Evolutionary conservation across 2,797 vertebrate species (phyloP).

Genomic region (Adrianichthys oophorus): DNA sequence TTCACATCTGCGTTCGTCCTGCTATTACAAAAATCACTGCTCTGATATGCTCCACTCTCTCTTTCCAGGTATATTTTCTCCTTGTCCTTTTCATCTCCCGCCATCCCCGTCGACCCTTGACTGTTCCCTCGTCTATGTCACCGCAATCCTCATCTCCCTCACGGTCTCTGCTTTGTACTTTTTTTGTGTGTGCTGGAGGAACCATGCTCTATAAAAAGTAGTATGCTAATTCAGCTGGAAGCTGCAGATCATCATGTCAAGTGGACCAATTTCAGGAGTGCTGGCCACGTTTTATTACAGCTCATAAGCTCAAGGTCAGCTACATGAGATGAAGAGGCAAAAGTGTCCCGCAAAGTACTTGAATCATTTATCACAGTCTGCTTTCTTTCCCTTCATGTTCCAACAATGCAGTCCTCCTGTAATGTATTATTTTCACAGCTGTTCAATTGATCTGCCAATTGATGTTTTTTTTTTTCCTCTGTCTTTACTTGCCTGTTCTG

Average conservation of each 20-base stretch:
- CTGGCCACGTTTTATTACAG: slow-evolving; percentile 79
- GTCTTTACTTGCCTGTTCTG: too few relatives aligned
- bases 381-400: slow-evolving; percentile 29
- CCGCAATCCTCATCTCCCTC: slow-evolving; percentile 49
- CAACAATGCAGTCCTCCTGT: slow-evolving; percentile 15
- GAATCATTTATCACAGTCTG: slow-evolving; percentile 73
- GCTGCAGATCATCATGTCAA: slow-evolving; percentile 62
- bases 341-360: slow-evolving; percentile 51
- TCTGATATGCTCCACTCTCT: slow-evolving; percentile 32
- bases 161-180: slow-evolving; percentile 25
- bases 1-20: slow-evolving; percentile 35
- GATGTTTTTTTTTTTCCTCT: not conserved
- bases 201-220: slow-evolving; percentile 54
- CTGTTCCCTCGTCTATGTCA: slow-evolving; percentile 48
- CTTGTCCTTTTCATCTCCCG: slow-evolving; percentile 16
- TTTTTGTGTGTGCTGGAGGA: slow-evolving; percentile 60
- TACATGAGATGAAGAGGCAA: slow-evolving; percentile 72
- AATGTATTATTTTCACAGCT: slow-evolving; percentile 43
- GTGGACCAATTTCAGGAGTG: slow-evolving; percentile 79
- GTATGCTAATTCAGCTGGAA: slow-evolving; percentile 66
- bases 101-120: slow-evolving; percentile 47
- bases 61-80: slow-evolving; percentile 38
- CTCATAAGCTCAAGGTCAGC: slow-evolving; percentile 84
- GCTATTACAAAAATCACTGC: slow-evolving; percentile 33
- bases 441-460: slow-evolving; percentile 12